Conservation (phyloP, 2,113 vertebrate genomes). For the Balaeniceps rex region DNA sequence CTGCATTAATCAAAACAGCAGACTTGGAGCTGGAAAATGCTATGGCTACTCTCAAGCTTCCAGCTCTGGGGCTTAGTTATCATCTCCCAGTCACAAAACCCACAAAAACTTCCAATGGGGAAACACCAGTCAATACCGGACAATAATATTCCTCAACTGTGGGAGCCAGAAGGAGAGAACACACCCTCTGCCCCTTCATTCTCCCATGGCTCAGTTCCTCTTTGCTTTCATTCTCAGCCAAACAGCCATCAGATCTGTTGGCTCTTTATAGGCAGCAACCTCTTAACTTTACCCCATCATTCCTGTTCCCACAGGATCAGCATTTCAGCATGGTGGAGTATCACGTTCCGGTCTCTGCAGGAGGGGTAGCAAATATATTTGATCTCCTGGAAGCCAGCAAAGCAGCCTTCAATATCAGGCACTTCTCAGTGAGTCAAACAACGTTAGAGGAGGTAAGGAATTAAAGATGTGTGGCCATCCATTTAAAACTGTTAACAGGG, state of each 20-base stretch:
- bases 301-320: slow-evolving; percentile 77
- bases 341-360: slow-evolving; percentile 86
- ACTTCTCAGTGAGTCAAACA: slow-evolving; percentile 96
- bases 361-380: slow-evolving; percentile 94
- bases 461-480: neutral
- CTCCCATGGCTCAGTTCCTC: neutral
- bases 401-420: slow-evolving; percentile 85
- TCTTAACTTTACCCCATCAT: neutral
- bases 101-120: neutral
- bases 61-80: neutral
- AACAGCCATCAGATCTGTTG: neutral
- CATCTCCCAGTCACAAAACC: neutral
- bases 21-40: neutral
- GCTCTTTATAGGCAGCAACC: neutral
- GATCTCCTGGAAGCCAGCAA: slow-evolving; percentile 90
- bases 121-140: neutral
- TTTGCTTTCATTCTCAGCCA: neutral
- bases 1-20: neutral
- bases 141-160: neutral
- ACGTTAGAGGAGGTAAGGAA: slow-evolving; percentile 93
- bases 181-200: neutral
- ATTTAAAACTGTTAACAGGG: slow-evolving; percentile 2
- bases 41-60: neutral
- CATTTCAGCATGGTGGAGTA: slow-evolving; percentile 92
- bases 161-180: neutral